Evolutionary conservation across 2,797 vertebrate species (phyloP), one percentile per base, ranked within the genome.

Genomic region (Acrossocheilus fasciatus): DNA sequence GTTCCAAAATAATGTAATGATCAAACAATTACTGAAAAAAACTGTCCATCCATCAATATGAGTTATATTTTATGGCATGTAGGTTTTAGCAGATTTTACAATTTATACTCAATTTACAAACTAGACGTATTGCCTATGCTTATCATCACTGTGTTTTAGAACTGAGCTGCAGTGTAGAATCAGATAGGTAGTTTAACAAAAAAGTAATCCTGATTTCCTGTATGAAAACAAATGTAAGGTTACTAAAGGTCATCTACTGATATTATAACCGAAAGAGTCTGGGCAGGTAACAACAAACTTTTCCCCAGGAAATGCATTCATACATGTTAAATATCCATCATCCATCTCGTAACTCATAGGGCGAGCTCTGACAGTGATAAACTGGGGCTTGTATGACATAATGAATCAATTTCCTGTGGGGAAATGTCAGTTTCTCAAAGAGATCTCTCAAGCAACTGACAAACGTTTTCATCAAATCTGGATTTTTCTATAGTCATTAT

Each of bases 301-400:
- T 59, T 15, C 62, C 47, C 3, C n/a, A 64, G 62, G 76, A 64
- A 50, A 50, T 41, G 20, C 81, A 72, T 47, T 47, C 74, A 72
- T 73, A 15, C 34, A 23, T 70, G 62, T 76, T 69, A 73, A 80
- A 74, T 52, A 74, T 80, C 81, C 45, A 85, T 82, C 82, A 82
- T 82, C 64, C 47, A 41, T 86, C 77, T 82, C 9, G 23, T 30
- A 54, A 68, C 20, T 43, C 36, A 64, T 15, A 68, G 47, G 77
- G 39, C 18, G 47, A 15, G 68, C 62, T 34, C 50, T 84, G 85
- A 50, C 45, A 79, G 82, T 47, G 59, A 84, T 79, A 69, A 88
- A 80, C 66, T 50, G 18, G 14, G 50, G 26, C 26, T 80, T 18
- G 43, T 69, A 39, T 43, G 45, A 68, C 34, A 45, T 59, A 41